Conservation (phyloP, 2,113 vertebrate genomes). For the Aix galericulata region DNA sequence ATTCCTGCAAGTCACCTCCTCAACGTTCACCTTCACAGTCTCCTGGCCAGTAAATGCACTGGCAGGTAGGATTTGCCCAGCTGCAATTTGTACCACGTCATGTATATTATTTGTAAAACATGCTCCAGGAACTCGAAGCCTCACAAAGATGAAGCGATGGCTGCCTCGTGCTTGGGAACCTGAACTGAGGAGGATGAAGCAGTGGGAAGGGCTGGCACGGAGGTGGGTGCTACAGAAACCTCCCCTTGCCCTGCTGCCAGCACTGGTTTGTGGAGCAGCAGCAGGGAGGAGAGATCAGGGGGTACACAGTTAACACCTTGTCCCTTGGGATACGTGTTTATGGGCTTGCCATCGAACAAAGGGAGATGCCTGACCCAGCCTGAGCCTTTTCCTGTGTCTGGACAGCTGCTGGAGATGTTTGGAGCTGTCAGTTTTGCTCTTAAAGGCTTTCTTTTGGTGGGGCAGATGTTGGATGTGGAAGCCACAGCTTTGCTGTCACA, state of each 20-base stretch:
- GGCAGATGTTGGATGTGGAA: not conserved
- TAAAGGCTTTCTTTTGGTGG: not conserved
- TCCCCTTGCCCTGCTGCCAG: not conserved
- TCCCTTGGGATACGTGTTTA: not conserved
- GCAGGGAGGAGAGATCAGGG: not conserved
- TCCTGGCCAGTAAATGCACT: not conserved
- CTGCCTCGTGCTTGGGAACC: not conserved
- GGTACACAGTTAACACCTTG: not conserved
- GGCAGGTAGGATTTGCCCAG: accelerated
- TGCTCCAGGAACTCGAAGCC: not conserved
- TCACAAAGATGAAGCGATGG: not conserved
- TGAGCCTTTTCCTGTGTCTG: not conserved
- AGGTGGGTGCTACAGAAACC: not conserved
- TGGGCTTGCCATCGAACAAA: not conserved
- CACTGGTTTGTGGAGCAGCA: not conserved
- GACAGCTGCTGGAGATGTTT: not conserved
- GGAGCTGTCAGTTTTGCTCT: not conserved
- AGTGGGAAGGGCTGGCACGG: not conserved
- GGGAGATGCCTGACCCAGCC: not conserved
- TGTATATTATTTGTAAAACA: accelerated
- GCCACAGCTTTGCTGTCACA: not conserved
- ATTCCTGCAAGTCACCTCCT: not conserved
- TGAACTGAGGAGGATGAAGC: not conserved
- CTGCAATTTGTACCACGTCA: not conserved
- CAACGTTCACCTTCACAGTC: not conserved